A percentile compares a stretch with the other conserved stretches of the same genome.
Evolutionary conservation across 2,888 invertebrate species (phyloP).

Genomic region (Girardia tigrina): DNA sequence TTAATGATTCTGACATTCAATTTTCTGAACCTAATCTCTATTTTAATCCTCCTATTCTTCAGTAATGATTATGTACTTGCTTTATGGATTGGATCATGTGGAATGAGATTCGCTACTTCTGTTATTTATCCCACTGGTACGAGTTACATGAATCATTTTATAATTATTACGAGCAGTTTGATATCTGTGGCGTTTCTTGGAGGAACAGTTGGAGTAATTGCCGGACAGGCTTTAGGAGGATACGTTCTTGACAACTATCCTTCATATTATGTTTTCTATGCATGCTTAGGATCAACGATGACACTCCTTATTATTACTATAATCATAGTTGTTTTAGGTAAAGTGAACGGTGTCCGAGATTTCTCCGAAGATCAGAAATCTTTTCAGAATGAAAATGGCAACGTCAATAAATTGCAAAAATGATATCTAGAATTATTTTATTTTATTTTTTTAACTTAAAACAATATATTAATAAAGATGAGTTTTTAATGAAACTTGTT

Average conservation of each 20-base stretch:
- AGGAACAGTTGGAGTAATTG: neutral
- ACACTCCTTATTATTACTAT: neutral
- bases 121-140: neutral
- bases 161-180: neutral
- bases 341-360: neutral
- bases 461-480: too few relatives aligned
- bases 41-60: neutral
- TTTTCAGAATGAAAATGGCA: too few relatives aligned
- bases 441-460: too few relatives aligned
- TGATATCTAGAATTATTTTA: too few relatives aligned
- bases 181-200: neutral
- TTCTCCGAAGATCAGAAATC: too few relatives aligned
- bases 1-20: neutral
- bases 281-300: neutral
- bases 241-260: neutral
- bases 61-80: neutral
- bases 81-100: conserved; percentile 1
- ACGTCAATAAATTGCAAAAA: too few relatives aligned
- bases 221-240: neutral
- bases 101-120: conserved; percentile 6
- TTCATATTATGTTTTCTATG: neutral
- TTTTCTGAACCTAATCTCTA: neutral
- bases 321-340: neutral
- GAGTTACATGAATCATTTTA: neutral
- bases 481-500: too few relatives aligned